Conservation (phyloP, 2,797 vertebrate species). For the Clamator glandarius region DNA sequence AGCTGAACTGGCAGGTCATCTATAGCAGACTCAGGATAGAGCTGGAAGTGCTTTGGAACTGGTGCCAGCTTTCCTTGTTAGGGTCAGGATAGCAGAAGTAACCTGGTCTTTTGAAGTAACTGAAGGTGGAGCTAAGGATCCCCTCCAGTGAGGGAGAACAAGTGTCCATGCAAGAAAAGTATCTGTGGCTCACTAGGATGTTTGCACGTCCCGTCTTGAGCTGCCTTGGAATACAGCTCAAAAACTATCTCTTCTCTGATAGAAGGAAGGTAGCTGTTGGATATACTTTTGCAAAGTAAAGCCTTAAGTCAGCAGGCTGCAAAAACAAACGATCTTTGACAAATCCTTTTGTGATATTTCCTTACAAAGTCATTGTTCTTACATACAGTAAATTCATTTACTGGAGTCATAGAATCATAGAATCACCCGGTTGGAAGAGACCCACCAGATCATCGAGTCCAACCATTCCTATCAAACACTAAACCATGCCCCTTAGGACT, state of each 20-base stretch:
- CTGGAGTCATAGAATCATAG: too few relatives aligned
- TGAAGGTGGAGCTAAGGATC: background rate
- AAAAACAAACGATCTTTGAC: background rate
- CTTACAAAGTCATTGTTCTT: background rate
- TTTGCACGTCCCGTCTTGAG: background rate
- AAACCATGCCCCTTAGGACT: too few relatives aligned
- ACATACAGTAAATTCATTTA: background rate
- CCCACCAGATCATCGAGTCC: too few relatives aligned
- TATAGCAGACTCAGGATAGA: background rate
- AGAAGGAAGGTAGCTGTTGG: background rate
- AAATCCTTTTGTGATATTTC: background rate
- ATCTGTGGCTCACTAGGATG: rapidly evolving
- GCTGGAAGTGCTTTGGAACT: background rate
- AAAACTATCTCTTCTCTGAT: background rate
- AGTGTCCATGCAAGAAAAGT: background rate
- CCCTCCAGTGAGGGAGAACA: background rate
- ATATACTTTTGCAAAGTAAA: background rate
- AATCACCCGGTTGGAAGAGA: too few relatives aligned
- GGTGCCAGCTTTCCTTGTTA: background rate
- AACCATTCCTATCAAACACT: too few relatives aligned
- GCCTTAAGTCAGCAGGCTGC: background rate
- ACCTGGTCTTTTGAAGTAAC: background rate
- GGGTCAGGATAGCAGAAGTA: background rate
- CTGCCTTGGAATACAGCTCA: background rate
- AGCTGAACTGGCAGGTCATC: background rate